phyloP scores from a whole-genome alignment of 2,797 vertebrate species.

The Lithobates sylvaticus region DNA sequence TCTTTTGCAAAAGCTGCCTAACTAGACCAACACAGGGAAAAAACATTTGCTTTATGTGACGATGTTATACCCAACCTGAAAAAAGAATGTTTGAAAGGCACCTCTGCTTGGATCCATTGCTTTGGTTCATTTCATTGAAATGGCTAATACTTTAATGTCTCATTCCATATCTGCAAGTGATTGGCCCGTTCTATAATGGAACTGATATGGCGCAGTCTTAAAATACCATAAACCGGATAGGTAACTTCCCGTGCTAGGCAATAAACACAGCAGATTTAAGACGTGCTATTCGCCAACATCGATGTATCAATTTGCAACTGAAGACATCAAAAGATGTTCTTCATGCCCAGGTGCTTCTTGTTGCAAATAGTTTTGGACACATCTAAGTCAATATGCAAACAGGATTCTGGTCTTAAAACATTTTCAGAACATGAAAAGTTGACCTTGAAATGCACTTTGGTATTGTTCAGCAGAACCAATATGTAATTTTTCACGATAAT shows the following conservation, averaged over 20 bases:
- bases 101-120: conserved; percentile 80
- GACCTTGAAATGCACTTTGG: conserved; percentile 70
- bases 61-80: conserved; percentile 14
- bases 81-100: conserved; percentile 81
- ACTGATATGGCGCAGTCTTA: conserved; percentile 79
- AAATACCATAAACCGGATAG: conserved; percentile 81
- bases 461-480: neutral
- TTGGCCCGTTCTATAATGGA: conserved; percentile 76
- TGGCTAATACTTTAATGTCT: conserved; percentile 83
- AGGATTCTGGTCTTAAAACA: conserved; percentile 71
- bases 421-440: conserved; percentile 69
- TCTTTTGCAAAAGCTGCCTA: conserved; percentile 68
- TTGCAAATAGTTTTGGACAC: conserved; percentile 74
- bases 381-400: conserved; percentile 76
- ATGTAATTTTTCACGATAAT: conserved; percentile 7
- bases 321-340: conserved; percentile 78
- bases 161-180: conserved; percentile 78
- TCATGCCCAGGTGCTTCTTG: conserved; percentile 75
- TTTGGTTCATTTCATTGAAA: conserved; percentile 85
- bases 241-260: conserved; percentile 73
- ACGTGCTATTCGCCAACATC: conserved; percentile 69
- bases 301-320: conserved; percentile 79
- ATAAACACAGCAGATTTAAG: conserved; percentile 77
- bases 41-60: neutral
- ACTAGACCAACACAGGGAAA: conserved; percentile 11